These are phyloP conservation scores for Rhinoptilus africanus DNA, from an alignment of 2,113 vertebrate genomes.

Conservation along the genomic window DNA sequence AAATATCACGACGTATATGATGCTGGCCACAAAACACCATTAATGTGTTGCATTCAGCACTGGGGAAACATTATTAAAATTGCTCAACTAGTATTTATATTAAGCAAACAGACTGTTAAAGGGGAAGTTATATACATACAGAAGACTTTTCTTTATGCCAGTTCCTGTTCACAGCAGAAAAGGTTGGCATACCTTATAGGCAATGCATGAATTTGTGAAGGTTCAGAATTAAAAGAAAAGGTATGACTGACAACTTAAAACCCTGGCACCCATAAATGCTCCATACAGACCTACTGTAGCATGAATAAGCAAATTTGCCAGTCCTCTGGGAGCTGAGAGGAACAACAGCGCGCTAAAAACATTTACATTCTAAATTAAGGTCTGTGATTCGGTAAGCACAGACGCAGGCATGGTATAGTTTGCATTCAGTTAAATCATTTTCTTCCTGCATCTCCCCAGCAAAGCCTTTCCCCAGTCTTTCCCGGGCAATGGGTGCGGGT, in stretches of 20 bases:
- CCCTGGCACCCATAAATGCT: background rate
- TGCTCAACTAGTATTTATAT: background rate
- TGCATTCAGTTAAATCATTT: background rate
- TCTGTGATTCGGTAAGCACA: background rate
- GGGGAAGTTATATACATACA: background rate
- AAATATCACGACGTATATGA: background rate
- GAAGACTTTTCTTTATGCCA: background rate
- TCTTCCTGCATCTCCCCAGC: background rate
- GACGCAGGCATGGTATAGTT: background rate
- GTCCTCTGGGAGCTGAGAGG: background rate
- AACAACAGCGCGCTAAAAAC: background rate
- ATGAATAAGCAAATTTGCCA: slow-evolving; percentile 72
- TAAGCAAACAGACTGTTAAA: background rate
- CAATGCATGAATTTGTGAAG: background rate
- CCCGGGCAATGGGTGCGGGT: background rate
- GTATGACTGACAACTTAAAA: background rate
- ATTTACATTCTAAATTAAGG: background rate
- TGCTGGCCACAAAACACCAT: background rate
- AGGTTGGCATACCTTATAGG: background rate
- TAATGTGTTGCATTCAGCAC: background rate
- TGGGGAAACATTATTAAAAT: background rate
- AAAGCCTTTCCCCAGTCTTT: background rate
- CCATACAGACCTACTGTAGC: background rate
- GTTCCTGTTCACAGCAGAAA: background rate
- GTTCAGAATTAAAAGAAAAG: slow-evolving; percentile 4